Evolutionary conservation across 2,113 vertebrate species (phyloP).

Genomic region (Ceyx cyanopectus): DNA sequence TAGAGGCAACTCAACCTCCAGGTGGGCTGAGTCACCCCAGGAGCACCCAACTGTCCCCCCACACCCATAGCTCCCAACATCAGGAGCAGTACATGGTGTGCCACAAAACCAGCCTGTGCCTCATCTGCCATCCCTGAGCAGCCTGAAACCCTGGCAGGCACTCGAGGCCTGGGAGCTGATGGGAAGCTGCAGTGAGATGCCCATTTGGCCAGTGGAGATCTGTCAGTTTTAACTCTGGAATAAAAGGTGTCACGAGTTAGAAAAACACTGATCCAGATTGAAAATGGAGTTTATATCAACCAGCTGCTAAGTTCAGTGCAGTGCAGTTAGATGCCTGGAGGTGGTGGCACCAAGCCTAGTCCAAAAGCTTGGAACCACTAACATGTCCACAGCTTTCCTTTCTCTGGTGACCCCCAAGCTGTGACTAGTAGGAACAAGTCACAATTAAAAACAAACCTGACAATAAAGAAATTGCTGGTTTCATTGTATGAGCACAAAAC

Average conservation of each 20-base stretch:
- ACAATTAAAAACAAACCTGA: not conserved
- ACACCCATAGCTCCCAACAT: not conserved
- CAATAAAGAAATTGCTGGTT: not conserved
- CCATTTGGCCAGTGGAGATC: not conserved
- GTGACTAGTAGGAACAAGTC: not conserved
- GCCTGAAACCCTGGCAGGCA: not conserved
- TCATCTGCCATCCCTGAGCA: not conserved
- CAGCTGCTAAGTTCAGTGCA: not conserved
- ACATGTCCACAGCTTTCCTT: not conserved
- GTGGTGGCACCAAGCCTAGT: not conserved
- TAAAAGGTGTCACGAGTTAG: not conserved
- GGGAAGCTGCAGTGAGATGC: not conserved
- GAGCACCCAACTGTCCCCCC: not conserved
- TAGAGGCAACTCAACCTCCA: not conserved
- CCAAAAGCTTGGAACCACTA: not conserved
- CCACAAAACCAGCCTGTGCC: not conserved
- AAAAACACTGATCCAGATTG: fast-evolving
- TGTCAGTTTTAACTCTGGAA: not conserved
- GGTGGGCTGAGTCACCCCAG: not conserved
- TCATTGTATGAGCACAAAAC: not conserved
- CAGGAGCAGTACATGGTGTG: not conserved
- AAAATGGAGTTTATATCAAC: not conserved
- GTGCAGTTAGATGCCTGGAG: not conserved
- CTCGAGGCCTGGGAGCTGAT: fast-evolving
- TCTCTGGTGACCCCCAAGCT: not conserved